phyloP scores from a whole-genome alignment of 2,113 vertebrate genomes.

The Gymnogyps californianus region DNA sequence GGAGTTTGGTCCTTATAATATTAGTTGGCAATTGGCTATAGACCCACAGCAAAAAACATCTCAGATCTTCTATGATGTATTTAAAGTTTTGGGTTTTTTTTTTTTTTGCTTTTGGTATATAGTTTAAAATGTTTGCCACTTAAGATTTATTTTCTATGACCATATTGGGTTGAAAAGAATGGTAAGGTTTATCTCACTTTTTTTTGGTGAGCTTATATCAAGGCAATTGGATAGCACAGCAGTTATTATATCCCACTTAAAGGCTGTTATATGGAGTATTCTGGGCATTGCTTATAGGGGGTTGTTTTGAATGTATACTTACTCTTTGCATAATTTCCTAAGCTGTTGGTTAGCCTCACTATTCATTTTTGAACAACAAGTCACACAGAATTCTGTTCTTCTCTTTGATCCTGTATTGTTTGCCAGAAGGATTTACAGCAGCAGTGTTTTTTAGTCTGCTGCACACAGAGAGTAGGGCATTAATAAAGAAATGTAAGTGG shows the following conservation, averaged over 20 bases:
- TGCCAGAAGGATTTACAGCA: background rate
- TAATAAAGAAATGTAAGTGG: background rate
- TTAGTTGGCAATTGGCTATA: background rate
- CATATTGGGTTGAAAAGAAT: background rate
- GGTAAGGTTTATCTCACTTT: background rate
- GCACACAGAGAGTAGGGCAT: background rate
- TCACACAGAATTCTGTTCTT: background rate
- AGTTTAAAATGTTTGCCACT: background rate
- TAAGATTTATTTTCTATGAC: background rate
- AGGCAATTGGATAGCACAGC: background rate
- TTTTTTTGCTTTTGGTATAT: background rate
- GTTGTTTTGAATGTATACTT: background rate
- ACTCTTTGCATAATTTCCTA: background rate
- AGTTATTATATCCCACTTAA: background rate
- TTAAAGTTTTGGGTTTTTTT: background rate
- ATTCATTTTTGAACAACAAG: background rate
- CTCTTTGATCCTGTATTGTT: background rate
- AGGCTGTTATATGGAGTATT: background rate
- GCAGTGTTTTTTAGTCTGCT: background rate
- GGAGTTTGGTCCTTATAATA: background rate
- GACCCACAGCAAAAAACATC: background rate
- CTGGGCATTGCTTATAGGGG: background rate
- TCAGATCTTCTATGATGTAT: background rate
- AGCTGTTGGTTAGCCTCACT: background rate
- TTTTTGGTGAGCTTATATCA: background rate